Conservation (phyloP, 2,797 vertebrate genomes). For the Tenualosa thibaudeaui region DNA sequence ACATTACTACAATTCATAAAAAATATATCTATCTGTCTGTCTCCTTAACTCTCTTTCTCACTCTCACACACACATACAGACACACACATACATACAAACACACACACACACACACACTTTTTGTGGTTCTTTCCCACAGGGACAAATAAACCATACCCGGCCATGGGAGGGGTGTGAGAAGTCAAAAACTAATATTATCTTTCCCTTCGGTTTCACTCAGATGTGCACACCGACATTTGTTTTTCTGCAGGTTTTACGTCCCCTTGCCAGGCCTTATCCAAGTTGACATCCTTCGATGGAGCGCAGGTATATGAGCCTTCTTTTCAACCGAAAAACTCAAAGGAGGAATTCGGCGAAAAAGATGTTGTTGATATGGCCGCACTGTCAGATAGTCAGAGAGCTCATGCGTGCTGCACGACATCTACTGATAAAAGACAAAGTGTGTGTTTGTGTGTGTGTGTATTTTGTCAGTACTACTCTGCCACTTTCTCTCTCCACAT, state of each 20-base stretch:
- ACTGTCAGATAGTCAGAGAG: not conserved
- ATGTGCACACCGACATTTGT: not conserved
- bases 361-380: conserved; percentile 28
- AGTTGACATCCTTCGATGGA: conserved; percentile 17
- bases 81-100: not conserved
- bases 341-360: conserved; percentile 11
- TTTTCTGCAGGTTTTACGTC: not conserved
- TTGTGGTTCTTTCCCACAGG: conserved; percentile 33
- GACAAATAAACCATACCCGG: conserved; percentile 48
- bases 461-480: not conserved
- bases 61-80: not conserved
- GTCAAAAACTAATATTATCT: conserved; percentile 1
- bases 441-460: not conserved
- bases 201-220: conserved; percentile 22
- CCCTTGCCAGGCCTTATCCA: conserved; percentile 14
- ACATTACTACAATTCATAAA: too few relatives aligned
- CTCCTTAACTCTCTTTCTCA: not conserved
- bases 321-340: not conserved
- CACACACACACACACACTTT: not conserved
- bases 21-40: not conserved
- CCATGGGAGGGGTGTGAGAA: conserved; percentile 9
- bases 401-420: not conserved
- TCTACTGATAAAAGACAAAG: not conserved
- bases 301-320: conserved; percentile 5
- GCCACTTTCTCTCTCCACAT: not conserved